Evolutionary conservation across 2,113 vertebrate genomes (phyloP).

Genomic region (Oncorhynchus mykiss): DNA sequence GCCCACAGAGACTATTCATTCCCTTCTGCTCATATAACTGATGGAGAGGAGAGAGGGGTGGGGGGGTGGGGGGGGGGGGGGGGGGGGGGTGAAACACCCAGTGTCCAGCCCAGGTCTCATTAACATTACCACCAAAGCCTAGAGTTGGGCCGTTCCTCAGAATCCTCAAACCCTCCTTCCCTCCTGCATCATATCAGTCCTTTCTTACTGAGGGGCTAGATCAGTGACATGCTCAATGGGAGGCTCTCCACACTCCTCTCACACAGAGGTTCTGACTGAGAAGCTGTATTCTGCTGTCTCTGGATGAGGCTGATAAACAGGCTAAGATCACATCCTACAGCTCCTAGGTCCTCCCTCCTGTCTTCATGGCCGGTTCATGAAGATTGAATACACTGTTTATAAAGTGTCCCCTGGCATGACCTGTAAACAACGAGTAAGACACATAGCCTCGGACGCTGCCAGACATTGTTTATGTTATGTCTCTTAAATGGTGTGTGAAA

Average conservation of each 20-base stretch:
- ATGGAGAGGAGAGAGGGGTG: background rate
- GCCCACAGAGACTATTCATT: constrained; percentile 72
- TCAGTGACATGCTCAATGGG: constrained; percentile 16
- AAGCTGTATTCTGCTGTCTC: constrained; percentile 6
- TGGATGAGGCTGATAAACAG: constrained; percentile 4
- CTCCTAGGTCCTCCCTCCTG: background rate
- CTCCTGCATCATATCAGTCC: background rate
- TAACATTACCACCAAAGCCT: constrained; percentile 5
- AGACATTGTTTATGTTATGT: background rate
- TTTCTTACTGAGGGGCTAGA: constrained; percentile 14
- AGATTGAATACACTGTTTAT: constrained; percentile 15
- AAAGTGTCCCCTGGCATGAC: background rate
- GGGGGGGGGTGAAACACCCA: constrained; percentile 44
- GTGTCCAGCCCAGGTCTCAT: constrained; percentile 17
- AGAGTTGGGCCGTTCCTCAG: background rate
- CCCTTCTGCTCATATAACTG: constrained; percentile 61
- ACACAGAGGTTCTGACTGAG: constrained; percentile 7
- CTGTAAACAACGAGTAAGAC: background rate
- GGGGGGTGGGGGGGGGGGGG: background rate
- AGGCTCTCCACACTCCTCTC: background rate
- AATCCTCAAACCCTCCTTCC: no score
- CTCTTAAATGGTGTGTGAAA: constrained; percentile 6
- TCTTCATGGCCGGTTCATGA: constrained; percentile 21
- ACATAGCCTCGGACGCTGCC: background rate
- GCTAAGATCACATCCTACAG: constrained; percentile 5